Percentiles rank a stretch among this genome's conserved stretches.
Evolutionary conservation across 1,140 invertebrate species (phyloP).

Genomic region (Araneus ventricosus): DNA sequence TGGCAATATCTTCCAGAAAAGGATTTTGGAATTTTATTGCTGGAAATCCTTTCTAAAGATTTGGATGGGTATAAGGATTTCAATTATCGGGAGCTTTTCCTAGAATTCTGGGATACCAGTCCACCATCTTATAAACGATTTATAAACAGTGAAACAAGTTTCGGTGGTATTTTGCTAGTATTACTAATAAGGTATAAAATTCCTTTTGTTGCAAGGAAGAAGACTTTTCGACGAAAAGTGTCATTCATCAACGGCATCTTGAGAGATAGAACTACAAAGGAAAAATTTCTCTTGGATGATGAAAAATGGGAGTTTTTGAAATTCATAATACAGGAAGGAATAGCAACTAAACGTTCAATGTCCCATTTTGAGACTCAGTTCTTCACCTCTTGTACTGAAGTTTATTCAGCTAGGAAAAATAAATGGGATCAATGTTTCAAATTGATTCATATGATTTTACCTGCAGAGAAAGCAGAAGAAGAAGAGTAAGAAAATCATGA

Average conservation of each 20-base stretch:
- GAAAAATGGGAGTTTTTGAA: neutral
- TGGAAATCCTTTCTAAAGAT: neutral
- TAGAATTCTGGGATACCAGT: conserved; percentile 59
- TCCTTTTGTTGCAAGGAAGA: neutral
- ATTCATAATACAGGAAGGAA: neutral
- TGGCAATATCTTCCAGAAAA: conserved; percentile 52
- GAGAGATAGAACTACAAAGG: neutral
- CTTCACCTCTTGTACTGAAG: neutral
- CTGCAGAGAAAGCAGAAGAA: neutral
- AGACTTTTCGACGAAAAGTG: neutral
- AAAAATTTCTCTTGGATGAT: neutral
- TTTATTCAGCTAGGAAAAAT: neutral
- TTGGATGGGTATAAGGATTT: conserved; percentile 40
- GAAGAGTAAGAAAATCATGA: too few species aligned
- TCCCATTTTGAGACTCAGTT: neutral
- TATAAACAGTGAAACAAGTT: neutral
- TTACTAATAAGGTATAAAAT: conserved; percentile 27
- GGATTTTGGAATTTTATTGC: conserved; percentile 36
- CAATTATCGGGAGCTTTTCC: conserved; percentile 60
- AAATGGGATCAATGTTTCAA: neutral
- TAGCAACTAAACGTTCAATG: neutral
- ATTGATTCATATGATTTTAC: neutral
- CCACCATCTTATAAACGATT: conserved; percentile 32
- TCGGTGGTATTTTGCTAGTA: neutral
- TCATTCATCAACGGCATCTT: neutral